These are phyloP conservation scores for Penelope pileata DNA, from an alignment of 2,113 vertebrate species.

Conservation along the genomic window DNA sequence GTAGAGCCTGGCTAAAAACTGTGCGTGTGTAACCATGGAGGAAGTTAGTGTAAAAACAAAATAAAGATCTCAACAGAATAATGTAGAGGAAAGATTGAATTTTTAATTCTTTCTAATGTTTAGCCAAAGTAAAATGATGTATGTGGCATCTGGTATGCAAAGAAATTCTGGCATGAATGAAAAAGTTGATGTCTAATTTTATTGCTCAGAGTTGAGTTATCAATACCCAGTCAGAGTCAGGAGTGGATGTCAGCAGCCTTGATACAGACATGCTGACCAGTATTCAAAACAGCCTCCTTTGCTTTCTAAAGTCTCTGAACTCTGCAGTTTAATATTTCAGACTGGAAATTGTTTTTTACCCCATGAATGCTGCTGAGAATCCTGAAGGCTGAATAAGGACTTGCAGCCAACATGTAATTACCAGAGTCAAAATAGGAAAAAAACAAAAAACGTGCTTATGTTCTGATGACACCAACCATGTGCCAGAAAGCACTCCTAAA, in stretches of 20 bases:
- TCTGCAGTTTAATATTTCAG: not conserved
- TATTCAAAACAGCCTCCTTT: not conserved
- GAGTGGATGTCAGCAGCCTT: not conserved
- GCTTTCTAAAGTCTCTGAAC: not conserved
- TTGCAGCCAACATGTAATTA: not conserved
- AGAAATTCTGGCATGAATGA: constrained; percentile 21
- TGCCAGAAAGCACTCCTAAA: not conserved
- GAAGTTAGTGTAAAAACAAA: not conserved
- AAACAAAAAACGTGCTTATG: rapidly evolving
- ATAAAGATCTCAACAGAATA: not conserved
- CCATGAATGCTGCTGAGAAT: not conserved
- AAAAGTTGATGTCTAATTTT: not conserved
- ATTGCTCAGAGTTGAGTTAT: not conserved
- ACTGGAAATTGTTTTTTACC: not conserved
- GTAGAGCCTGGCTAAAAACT: not conserved
- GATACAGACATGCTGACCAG: not conserved
- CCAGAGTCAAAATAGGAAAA: not conserved
- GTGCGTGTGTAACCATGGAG: not conserved
- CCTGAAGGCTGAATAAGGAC: not conserved
- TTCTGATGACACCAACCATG: not conserved
- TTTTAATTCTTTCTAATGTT: not conserved
- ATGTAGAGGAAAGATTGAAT: not conserved
- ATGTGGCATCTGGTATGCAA: not conserved
- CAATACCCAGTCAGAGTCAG: not conserved
- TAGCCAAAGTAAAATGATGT: not conserved